Evolutionary conservation across 2,797 vertebrate genomes (phyloP).

Genomic region (Coranthus polyacanthus): DNA sequence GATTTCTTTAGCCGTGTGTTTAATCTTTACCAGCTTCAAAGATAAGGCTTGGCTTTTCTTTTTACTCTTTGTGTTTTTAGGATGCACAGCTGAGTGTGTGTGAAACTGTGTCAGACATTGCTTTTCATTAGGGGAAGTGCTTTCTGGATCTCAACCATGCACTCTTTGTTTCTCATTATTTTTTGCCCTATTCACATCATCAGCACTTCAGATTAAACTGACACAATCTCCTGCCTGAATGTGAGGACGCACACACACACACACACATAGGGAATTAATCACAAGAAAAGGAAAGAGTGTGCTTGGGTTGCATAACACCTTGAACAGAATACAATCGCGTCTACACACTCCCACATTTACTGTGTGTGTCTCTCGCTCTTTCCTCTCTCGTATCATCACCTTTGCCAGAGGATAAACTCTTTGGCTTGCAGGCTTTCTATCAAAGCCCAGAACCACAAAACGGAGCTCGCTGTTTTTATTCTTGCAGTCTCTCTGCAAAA

Average conservation of each 20-base stretch:
- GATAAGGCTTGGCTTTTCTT: not conserved
- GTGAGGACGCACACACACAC: slow-evolving; percentile 3
- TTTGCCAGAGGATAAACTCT: slow-evolving; percentile 73
- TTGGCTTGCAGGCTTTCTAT: slow-evolving; percentile 60
- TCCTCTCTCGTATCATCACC: slow-evolving; percentile 61
- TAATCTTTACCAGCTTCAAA: slow-evolving; percentile 18
- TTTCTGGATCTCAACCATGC: slow-evolving; percentile 49
- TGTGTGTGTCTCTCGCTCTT: slow-evolving; percentile 20
- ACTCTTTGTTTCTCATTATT: slow-evolving; percentile 64
- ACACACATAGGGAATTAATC: slow-evolving; percentile 48
- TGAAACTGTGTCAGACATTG: slow-evolving; percentile 42
- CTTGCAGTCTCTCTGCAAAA: slow-evolving; percentile 45
- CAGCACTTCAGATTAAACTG: slow-evolving; percentile 72
- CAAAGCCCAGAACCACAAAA: slow-evolving; percentile 56
- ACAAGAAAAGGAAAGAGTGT: slow-evolving; percentile 46
- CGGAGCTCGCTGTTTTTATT: slow-evolving; percentile 50
- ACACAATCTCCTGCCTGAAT: slow-evolving; percentile 52
- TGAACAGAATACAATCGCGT: slow-evolving; percentile 39
- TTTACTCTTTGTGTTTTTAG: slow-evolving; percentile 17
- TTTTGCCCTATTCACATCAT: slow-evolving; percentile 55
- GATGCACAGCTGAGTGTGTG: slow-evolving; percentile 13
- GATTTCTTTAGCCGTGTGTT: slow-evolving; percentile 27
- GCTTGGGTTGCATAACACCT: slow-evolving; percentile 66
- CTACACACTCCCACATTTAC: slow-evolving; percentile 39
- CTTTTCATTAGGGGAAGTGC: slow-evolving; percentile 71